These are phyloP conservation scores for Nomada ruficornis DNA, from an alignment of 2,888 invertebrate species.

Conservation along the genomic window DNA sequence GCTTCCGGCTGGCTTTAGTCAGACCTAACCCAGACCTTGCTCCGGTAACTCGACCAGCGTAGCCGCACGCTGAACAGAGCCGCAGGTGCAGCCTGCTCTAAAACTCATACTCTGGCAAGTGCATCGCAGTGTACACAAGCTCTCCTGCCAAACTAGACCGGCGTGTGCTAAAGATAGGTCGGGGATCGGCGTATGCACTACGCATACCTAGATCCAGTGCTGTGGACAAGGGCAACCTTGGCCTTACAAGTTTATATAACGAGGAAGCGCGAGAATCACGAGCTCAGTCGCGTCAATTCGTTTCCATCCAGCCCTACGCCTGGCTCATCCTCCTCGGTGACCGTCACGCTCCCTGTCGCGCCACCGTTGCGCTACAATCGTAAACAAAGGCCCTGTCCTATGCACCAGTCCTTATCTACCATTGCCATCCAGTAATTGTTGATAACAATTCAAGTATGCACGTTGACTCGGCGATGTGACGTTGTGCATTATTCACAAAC, in stretches of 20 bases:
- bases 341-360: slow-evolving; percentile 10
- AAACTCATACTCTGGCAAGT: slow-evolving; percentile 24
- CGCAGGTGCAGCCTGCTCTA: background rate
- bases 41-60: background rate
- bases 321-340: background rate
- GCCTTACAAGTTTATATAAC: slow-evolving; percentile 81
- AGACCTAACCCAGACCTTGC: slow-evolving; percentile 40
- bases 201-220: slow-evolving; percentile 56
- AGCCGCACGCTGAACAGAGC: background rate
- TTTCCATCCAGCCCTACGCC: slow-evolving; percentile 59
- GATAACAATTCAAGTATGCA: too few species aligned
- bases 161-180: slow-evolving; percentile 78
- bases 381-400: background rate
- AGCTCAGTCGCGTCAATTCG: slow-evolving; percentile 71
- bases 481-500: too few species aligned
- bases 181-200: slow-evolving; percentile 60
- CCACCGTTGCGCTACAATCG: background rate
- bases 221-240: slow-evolving; percentile 78
- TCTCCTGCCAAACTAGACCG: slow-evolving; percentile 69
- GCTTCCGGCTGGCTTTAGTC: background rate
- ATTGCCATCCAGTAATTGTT: too few species aligned
- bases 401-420: too few species aligned
- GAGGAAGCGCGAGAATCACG: slow-evolving; percentile 71
- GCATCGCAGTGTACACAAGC: slow-evolving; percentile 15
- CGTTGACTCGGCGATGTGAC: too few species aligned